phyloP scores from a whole-genome alignment of 2,888 invertebrate genomes.

The Synergus itoensis region DNA sequence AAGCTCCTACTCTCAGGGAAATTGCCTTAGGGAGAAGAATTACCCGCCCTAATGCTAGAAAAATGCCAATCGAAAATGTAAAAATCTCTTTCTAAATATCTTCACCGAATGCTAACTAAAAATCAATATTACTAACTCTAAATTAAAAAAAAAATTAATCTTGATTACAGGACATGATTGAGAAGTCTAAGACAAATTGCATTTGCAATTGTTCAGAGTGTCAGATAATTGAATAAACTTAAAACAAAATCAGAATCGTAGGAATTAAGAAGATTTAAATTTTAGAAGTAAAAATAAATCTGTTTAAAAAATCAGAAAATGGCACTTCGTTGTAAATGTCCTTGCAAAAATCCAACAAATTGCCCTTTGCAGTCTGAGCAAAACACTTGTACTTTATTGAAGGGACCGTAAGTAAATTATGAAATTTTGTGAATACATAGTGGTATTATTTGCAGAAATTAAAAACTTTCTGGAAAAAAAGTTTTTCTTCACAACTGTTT shows the following conservation, averaged over 20 bases:
- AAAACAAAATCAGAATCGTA: not conserved
- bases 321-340: slow-evolving; percentile 21
- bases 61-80: slow-evolving; percentile 1
- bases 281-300: not conserved
- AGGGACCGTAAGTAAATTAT: not conserved
- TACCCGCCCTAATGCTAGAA: not conserved
- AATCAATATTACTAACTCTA: no score
- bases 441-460: not conserved
- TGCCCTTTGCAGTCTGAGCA: slow-evolving; percentile 18
- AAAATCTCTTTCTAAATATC: not conserved
- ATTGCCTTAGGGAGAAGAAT: not conserved
- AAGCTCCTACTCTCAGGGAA: not conserved
- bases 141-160: no score
- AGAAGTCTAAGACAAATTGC: not conserved
- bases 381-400: slow-evolving; percentile 11
- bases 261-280: no score
- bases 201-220: not conserved
- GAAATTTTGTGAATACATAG: not conserved
- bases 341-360: slow-evolving; percentile 25
- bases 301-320: slow-evolving; percentile 6
- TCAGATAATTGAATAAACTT: not conserved
- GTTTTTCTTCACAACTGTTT: not conserved
- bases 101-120: no score
- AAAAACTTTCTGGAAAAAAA: not conserved
- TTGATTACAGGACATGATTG: no score